These are phyloP conservation scores for Onchidella celtica DNA, from an alignment of 2,888 invertebrate species.

Conservation along the genomic window DNA sequence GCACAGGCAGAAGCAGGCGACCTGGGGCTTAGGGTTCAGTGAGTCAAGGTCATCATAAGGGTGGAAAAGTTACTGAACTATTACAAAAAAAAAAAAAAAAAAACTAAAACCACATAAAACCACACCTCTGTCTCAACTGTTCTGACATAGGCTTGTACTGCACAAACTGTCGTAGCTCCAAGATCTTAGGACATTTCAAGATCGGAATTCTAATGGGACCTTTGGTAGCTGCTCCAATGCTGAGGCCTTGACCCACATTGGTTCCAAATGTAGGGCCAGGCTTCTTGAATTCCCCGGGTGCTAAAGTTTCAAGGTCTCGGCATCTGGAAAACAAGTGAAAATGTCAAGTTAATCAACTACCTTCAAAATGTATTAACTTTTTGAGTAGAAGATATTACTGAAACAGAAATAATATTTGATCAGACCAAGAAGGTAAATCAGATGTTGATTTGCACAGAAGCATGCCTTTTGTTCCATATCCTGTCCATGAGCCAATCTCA, in stretches of 20 bases:
- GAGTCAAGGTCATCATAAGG: too few relatives aligned
- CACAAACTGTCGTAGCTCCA: slow-evolving; percentile 76
- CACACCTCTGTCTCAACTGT: slow-evolving; percentile 68
- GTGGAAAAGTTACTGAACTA: too few relatives aligned
- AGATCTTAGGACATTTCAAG: slow-evolving; percentile 74
- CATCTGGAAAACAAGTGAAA: slow-evolving; percentile 50
- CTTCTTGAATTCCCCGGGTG: slow-evolving; percentile 74
- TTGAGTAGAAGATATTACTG: background rate
- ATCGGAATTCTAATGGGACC: slow-evolving; percentile 62
- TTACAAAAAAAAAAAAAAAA: too few relatives aligned
- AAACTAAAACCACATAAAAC: too few relatives aligned
- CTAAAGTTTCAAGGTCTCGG: slow-evolving; percentile 76
- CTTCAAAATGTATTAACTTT: too few relatives aligned
- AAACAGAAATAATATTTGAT: background rate
- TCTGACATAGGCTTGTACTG: slow-evolving; percentile 77
- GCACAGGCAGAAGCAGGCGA: too few relatives aligned
- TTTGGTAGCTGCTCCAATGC: slow-evolving; percentile 70
- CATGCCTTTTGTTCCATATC: too few relatives aligned
- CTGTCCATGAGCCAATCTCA: too few relatives aligned
- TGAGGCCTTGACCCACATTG: slow-evolving; percentile 75
- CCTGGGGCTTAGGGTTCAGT: too few relatives aligned
- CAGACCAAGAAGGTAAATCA: too few relatives aligned
- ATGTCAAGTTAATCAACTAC: too few relatives aligned
- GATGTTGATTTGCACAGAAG: too few relatives aligned
- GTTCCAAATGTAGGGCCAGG: slow-evolving; percentile 77